Percentiles rank a stretch among this genome's conserved stretches.
These are phyloP conservation scores for Anguilla japonica DNA, from an alignment of 2,113 vertebrate genomes.

Conservation along the genomic window DNA sequence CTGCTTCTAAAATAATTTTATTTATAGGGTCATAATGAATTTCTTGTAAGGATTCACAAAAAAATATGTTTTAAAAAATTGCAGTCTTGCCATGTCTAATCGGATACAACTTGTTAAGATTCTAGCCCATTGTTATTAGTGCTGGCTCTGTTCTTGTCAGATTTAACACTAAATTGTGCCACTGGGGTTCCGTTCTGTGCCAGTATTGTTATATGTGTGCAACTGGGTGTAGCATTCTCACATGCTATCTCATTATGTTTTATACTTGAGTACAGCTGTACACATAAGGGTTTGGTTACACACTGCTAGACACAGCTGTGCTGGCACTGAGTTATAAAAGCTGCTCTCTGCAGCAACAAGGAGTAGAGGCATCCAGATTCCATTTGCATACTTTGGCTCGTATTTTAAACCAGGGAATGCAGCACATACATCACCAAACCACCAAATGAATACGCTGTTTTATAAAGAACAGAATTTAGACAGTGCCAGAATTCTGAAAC, in stretches of 20 bases:
- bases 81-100: not conserved
- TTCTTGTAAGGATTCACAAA: not conserved
- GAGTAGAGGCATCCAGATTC: constrained; percentile 29
- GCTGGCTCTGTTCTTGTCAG: constrained; percentile 7
- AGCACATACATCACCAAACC: constrained; percentile 10
- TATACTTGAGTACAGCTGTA: constrained; percentile 44
- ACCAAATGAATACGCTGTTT: not conserved
- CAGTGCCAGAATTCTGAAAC: not conserved
- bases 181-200: constrained; percentile 20
- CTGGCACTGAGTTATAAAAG: constrained; percentile 30
- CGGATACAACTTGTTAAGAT: not conserved
- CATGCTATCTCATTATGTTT: constrained; percentile 45
- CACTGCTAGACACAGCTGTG: constrained; percentile 51
- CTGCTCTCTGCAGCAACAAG: constrained; percentile 29
- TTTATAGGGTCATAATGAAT: not conserved
- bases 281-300: constrained; percentile 48
- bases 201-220: constrained; percentile 18
- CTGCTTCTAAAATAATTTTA: not conserved
- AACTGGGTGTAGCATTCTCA: constrained; percentile 30
- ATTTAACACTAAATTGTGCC: constrained; percentile 12
- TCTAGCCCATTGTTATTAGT: not conserved
- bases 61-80: not conserved
- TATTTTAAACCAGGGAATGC: constrained; percentile 16
- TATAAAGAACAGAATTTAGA: not conserved
- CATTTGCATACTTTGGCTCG: constrained; percentile 29